phyloP scores from a whole-genome alignment of 2,888 invertebrate species.

The Amblyjoppa fuscipennis region DNA sequence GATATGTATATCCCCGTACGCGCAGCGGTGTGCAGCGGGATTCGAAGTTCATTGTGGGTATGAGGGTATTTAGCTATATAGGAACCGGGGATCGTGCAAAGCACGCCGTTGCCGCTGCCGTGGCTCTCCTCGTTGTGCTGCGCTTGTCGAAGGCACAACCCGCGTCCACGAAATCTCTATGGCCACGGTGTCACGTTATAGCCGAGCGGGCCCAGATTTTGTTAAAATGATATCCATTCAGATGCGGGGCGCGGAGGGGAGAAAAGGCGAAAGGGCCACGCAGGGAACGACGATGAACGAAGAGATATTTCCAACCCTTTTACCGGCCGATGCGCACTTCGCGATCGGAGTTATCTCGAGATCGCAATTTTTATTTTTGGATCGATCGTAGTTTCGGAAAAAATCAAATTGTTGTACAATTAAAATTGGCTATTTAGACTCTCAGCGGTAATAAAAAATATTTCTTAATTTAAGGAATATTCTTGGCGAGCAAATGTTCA shows the following conservation, averaged over 20 bases:
- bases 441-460: not conserved
- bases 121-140: constrained; percentile 22
- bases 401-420: no score
- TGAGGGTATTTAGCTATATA: constrained; percentile 67
- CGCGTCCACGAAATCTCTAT: constrained; percentile 54
- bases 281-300: not conserved
- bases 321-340: not conserved
- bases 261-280: constrained; percentile 2
- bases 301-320: constrained; percentile 19
- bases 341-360: no score
- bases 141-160: constrained; percentile 27
- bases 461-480: not conserved
- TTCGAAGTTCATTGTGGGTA: constrained; percentile 51
- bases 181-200: constrained; percentile 79
- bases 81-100: not conserved
- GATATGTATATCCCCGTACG: constrained; percentile 75
- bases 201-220: constrained; percentile 79
- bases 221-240: constrained; percentile 82
- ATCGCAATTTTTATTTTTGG: no score
- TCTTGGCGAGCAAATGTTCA: not conserved
- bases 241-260: not conserved
- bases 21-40: constrained; percentile 28
- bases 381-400: no score
- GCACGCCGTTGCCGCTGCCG: not conserved
- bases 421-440: no score